A percentile compares a stretch with the other conserved stretches of the same genome.
These are phyloP conservation scores for Meda fulgida DNA, from an alignment of 2,797 vertebrate genomes.

Conservation along the genomic window DNA sequence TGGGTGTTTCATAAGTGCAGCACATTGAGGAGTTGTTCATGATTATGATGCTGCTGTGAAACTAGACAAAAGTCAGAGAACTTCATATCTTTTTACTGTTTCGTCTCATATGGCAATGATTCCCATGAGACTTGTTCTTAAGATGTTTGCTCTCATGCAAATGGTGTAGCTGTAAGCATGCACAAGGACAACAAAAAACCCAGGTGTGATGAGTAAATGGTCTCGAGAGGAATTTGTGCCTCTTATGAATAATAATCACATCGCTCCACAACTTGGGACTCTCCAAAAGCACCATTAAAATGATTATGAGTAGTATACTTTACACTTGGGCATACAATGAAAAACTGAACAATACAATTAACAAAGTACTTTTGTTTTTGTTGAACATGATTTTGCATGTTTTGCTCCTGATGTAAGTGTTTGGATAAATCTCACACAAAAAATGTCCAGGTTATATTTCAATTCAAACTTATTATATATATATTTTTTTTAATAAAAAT, in stretches of 20 bases:
- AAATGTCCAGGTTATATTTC: neutral
- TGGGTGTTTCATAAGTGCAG: constrained; percentile 74
- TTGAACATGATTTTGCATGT: constrained; percentile 10
- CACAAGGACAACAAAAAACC: constrained; percentile 48
- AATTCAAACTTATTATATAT: neutral
- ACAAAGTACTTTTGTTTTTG: constrained; percentile 27
- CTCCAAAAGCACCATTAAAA: constrained; percentile 47
- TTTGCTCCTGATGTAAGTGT: neutral
- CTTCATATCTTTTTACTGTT: constrained; percentile 18
- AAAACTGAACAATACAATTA: constrained; percentile 43
- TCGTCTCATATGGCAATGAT: neutral
- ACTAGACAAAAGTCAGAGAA: constrained; percentile 11
- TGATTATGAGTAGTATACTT: constrained; percentile 20
- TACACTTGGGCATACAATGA: constrained; percentile 17
- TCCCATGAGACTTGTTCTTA: constrained; percentile 12
- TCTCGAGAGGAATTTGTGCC: constrained; percentile 34
- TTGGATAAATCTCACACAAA: neutral
- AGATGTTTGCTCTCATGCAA: constrained; percentile 66
- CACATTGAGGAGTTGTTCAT: constrained; percentile 73
- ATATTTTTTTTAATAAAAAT: neutral
- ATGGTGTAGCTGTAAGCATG: constrained; percentile 35
- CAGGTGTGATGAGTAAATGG: constrained; percentile 49
- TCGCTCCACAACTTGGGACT: constrained; percentile 13
- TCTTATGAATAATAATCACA: constrained; percentile 29
- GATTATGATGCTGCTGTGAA: constrained; percentile 3